A percentile compares a stretch with the other conserved stretches of the same genome.
Evolutionary conservation across 2,113 vertebrate genomes (phyloP).

Genomic region (Machaerirhynchus nigripectus): DNA sequence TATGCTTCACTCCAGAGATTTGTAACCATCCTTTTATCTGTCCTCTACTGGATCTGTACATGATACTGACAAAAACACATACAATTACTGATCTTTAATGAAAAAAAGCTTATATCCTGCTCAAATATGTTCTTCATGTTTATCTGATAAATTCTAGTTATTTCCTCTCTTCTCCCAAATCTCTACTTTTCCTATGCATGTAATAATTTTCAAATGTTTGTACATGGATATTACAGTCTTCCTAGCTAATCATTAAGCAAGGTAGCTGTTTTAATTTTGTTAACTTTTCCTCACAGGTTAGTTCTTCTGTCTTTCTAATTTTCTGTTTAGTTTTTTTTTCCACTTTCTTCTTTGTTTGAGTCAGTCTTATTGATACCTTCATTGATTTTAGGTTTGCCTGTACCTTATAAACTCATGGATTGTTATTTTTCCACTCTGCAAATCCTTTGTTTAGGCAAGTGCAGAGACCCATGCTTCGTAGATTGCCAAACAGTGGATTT

Average conservation of each 20-base stretch:
- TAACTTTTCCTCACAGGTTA: background rate
- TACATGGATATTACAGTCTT: background rate
- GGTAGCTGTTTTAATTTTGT: background rate
- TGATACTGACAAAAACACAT: background rate
- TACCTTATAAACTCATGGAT: background rate
- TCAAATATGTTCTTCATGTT: background rate
- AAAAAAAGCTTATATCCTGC: background rate
- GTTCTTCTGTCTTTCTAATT: background rate
- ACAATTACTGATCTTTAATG: background rate
- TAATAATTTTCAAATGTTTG: background rate
- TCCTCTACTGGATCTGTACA: background rate
- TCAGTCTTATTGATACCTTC: background rate
- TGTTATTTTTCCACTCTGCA: background rate
- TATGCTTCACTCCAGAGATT: background rate
- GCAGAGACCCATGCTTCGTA: background rate
- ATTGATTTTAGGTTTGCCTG: background rate
- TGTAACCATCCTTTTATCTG: background rate
- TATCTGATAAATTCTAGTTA: background rate
- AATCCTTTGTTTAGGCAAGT: background rate
- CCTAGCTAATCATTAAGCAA: background rate
- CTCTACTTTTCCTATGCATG: background rate
- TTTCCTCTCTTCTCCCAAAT: background rate
- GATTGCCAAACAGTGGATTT: accelerated
- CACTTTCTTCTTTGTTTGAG: background rate
- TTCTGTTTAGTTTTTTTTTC: background rate